These are phyloP conservation scores for Xestia rhomboidea DNA, from an alignment of 2,888 invertebrate species.

Conservation along the genomic window DNA sequence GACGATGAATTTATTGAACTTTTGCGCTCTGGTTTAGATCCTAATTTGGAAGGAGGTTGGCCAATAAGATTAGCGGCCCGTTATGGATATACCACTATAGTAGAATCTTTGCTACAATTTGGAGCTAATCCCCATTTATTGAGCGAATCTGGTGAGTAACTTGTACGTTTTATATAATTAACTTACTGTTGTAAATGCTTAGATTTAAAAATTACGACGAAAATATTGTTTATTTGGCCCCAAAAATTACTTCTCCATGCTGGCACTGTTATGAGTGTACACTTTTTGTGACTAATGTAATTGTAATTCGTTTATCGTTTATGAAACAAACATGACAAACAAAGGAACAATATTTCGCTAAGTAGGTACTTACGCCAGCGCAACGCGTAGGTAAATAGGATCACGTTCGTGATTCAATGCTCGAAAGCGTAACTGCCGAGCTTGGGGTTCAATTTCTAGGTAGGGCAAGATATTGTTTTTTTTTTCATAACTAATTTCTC, in stretches of 20 bases:
- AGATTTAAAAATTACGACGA: not conserved
- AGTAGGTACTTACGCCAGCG: no score
- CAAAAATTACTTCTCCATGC: not conserved
- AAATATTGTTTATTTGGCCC: not conserved
- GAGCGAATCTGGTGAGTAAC: constrained; percentile 82
- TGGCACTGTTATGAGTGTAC: not conserved
- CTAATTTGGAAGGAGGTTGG: constrained; percentile 86
- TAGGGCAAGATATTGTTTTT: not conserved
- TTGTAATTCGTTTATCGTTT: not conserved
- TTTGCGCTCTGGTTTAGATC: constrained; percentile 81
- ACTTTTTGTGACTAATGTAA: not conserved
- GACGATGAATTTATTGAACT: constrained; percentile 76
- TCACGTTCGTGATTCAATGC: not conserved
- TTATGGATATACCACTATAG: constrained; percentile 79
- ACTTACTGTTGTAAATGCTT: not conserved
- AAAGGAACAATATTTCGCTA: not conserved
- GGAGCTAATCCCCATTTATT: constrained; percentile 86
- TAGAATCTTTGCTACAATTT: constrained; percentile 80
- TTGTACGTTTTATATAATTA: not conserved
- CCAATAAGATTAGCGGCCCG: constrained; percentile 86
- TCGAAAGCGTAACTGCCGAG: not conserved
- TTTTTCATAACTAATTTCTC: not conserved
- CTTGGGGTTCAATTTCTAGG: not conserved
- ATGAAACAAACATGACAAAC: not conserved
- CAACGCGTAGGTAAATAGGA: not conserved